Evolutionary conservation across 1,140 invertebrate species (phyloP).

Genomic region (Cydia fagiglandana): DNA sequence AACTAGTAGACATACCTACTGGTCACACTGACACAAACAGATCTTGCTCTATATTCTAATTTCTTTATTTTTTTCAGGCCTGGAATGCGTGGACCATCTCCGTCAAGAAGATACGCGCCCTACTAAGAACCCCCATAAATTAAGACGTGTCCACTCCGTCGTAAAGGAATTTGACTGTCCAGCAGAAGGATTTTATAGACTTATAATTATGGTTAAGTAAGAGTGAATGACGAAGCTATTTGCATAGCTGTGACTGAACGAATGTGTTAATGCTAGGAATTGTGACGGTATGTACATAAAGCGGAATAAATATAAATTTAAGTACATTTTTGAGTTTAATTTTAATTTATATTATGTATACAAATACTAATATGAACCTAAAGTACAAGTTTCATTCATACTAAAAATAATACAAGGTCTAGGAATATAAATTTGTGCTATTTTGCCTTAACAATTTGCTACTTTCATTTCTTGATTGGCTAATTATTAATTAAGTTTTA

Average conservation of each 20-base stretch:
- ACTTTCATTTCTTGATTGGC: too few species aligned
- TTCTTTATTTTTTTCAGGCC: conserved; percentile 77
- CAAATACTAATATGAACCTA: background rate
- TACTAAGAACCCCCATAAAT: conserved; percentile 80
- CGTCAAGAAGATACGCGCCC: conserved; percentile 88
- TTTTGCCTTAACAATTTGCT: too few species aligned
- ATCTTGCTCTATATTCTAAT: too few species aligned
- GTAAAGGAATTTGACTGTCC: conserved; percentile 40
- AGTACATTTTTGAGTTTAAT: conserved; percentile 43
- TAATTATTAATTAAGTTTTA: too few species aligned
- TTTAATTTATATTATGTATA: background rate
- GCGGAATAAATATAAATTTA: conserved; percentile 68
- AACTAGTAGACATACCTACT: too few species aligned
- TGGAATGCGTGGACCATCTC: conserved; percentile 86
- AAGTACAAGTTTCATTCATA: background rate
- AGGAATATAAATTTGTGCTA: too few species aligned
- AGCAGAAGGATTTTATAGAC: conserved; percentile 51
- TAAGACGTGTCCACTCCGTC: background rate
- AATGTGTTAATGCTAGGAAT: conserved; percentile 44
- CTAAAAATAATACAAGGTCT: background rate
- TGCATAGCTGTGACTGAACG: conserved; percentile 44
- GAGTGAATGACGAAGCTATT: conserved; percentile 50
- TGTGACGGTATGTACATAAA: conserved; percentile 65
- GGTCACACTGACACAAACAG: too few species aligned
- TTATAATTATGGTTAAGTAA: conserved; percentile 38